Evolutionary conservation across 2,113 vertebrate genomes (phyloP).

Genomic region (Crotophaga sulcirostris): DNA sequence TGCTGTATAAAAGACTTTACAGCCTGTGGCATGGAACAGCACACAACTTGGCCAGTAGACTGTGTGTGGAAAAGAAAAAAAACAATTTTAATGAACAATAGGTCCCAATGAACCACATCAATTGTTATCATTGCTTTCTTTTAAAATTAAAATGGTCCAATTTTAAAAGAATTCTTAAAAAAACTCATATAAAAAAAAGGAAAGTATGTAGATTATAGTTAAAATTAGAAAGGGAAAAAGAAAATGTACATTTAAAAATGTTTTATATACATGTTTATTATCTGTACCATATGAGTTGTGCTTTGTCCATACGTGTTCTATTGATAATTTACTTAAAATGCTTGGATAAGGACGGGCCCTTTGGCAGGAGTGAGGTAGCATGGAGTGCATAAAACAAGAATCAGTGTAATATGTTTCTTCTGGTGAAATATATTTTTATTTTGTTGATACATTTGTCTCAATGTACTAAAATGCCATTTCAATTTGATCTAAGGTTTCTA

Average conservation of each 20-base stretch:
- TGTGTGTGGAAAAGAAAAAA: background rate
- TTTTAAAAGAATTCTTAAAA: background rate
- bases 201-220: background rate
- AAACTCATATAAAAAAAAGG: background rate
- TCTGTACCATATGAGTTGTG: background rate
- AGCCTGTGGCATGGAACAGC: background rate
- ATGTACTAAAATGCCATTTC: background rate
- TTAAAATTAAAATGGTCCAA: background rate
- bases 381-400: background rate
- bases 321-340: background rate
- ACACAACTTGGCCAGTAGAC: background rate
- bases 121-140: background rate
- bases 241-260: background rate
- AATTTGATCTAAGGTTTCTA: background rate
- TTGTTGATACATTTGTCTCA: background rate
- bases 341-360: background rate
- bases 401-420: background rate
- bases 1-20: background rate
- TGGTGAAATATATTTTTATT: background rate
- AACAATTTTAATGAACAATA: background rate
- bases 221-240: background rate
- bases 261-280: background rate
- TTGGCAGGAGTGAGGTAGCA: background rate
- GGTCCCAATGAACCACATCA: background rate
- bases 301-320: background rate